Evolutionary conservation across 2,113 vertebrate genomes (phyloP).

Genomic region (Sylvilagus bachmani): DNA sequence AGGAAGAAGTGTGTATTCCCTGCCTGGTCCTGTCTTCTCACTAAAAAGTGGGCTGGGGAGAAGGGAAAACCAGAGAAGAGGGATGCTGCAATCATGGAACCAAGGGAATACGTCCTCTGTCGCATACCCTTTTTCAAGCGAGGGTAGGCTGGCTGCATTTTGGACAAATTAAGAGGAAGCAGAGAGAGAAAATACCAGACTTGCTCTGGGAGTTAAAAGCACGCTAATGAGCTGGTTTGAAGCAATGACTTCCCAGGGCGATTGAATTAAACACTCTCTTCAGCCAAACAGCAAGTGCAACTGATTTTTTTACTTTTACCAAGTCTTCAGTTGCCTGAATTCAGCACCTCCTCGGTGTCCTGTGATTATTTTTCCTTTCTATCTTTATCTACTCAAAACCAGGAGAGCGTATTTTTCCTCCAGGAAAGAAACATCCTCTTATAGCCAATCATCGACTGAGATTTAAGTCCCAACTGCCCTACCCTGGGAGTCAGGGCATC

Average conservation of each 20-base stretch:
- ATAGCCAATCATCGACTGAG: background rate
- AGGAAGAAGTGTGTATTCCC: background rate
- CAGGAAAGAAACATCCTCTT: slow-evolving; percentile 1
- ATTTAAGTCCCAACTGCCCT: background rate
- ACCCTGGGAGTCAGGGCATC: background rate
- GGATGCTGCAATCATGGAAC: background rate
- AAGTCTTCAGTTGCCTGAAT: slow-evolving; percentile 1
- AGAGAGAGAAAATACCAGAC: background rate
- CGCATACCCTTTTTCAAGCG: background rate
- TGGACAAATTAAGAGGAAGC: slow-evolving; percentile 18
- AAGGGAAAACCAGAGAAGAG: background rate
- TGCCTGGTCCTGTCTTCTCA: background rate
- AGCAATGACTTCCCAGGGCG: background rate
- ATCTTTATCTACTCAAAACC: background rate
- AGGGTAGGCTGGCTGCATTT: background rate
- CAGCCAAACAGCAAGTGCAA: slow-evolving; percentile 14
- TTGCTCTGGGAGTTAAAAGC: background rate
- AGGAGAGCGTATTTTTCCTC: slow-evolving; percentile 24
- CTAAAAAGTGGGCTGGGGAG: background rate
- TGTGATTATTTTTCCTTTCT: background rate
- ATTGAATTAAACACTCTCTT: slow-evolving; percentile 32
- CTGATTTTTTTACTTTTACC: slow-evolving; percentile 1
- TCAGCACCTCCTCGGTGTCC: background rate
- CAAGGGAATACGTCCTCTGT: background rate
- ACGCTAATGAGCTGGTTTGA: background rate